These are phyloP conservation scores for Virgularia gustaviana DNA, from an alignment of 92 coral and sea anemone genomes.

Conservation along the genomic window DNA sequence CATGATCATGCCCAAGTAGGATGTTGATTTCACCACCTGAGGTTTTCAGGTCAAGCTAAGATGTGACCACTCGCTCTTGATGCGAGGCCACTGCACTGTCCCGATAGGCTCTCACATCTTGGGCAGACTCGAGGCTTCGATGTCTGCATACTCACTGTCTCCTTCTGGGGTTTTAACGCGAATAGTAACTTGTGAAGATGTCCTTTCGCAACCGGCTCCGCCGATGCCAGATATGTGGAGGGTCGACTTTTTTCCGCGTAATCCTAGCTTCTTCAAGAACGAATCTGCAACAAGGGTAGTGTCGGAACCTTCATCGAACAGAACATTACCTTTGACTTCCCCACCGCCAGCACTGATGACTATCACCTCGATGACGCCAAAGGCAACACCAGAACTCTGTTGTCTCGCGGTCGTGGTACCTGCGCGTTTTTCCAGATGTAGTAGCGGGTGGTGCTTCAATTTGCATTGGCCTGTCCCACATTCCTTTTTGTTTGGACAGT, in stretches of 20 bases:
- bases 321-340: neutral
- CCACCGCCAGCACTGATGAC: neutral
- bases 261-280: neutral
- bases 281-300: neutral
- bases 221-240: neutral
- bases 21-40: conserved; percentile 29
- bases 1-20: conserved; percentile 19
- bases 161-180: conserved; percentile 28
- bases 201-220: neutral
- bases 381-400: neutral
- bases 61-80: conserved; percentile 20
- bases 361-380: neutral
- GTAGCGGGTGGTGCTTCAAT: neutral
- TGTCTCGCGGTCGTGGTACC: neutral
- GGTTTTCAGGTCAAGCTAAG: neutral
- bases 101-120: conserved; percentile 12
- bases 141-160: neutral
- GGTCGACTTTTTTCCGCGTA: neutral
- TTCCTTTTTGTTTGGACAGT: neutral
- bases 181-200: conserved; percentile 5
- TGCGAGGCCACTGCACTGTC: conserved; percentile 21
- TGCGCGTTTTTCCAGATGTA: neutral
- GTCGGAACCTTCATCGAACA: neutral
- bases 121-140: conserved; percentile 20
- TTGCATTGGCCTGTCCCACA: neutral